phyloP scores from a whole-genome alignment of 2,113 vertebrate genomes.

The Colius striatus region DNA sequence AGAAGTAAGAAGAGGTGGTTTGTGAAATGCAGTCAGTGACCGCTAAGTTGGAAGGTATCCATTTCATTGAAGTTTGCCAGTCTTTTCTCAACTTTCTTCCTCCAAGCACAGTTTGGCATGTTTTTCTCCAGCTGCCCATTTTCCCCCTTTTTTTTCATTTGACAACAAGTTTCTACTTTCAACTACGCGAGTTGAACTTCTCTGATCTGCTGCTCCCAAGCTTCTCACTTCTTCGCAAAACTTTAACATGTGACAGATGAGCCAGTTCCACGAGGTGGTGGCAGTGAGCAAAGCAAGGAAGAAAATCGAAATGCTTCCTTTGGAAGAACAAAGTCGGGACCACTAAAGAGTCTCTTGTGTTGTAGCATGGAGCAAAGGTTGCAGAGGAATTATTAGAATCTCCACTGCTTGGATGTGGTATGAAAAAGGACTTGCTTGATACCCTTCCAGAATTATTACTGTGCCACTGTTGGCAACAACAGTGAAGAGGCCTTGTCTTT shows the following conservation, averaged over 20 bases:
- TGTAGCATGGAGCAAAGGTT: neutral
- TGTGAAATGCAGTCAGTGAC: neutral
- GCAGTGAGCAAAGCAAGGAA: neutral
- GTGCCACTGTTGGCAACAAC: neutral
- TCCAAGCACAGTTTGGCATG: neutral
- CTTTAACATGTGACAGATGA: accelerated
- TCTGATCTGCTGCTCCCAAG: neutral
- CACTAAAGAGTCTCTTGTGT: neutral
- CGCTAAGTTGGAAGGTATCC: neutral
- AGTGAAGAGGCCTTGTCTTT: neutral
- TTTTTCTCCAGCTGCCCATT: neutral
- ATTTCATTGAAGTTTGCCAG: neutral
- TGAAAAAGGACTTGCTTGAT: neutral
- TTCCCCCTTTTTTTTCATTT: neutral
- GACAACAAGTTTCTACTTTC: neutral
- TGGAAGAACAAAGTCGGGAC: neutral
- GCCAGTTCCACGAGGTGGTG: conserved; percentile 21
- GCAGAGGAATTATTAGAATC: neutral
- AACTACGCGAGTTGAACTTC: neutral
- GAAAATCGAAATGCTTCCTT: neutral
- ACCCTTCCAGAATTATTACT: neutral
- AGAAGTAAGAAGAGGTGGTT: neutral
- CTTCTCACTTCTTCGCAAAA: neutral
- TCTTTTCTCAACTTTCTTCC: neutral
- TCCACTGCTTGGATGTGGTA: neutral